Evolutionary conservation across 2,888 invertebrate genomes (phyloP), one percentile per base, ranked within the genome.

Genomic region (Graphium colonna): DNA sequence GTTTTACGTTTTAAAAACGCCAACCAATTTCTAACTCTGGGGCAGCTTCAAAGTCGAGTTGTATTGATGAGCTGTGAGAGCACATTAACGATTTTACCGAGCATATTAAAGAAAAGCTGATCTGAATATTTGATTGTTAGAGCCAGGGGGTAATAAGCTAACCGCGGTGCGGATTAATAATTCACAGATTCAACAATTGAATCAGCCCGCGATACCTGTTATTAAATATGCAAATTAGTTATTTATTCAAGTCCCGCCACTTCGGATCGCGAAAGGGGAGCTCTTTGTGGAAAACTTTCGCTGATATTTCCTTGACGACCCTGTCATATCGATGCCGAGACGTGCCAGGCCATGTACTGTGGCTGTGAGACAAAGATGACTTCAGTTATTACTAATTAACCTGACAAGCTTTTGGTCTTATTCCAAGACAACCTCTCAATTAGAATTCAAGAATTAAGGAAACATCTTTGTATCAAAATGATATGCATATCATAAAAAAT

Each of bases 191-290:
- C 64, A 73, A 79, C 85, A 84, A 85, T 83, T 82, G 80, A 81
- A 84, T 77, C 75, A 59, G 64, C 72, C 59, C 74, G 68, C 75
- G 77, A 82, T 81, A 84, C 82, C 80, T 81, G 85, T 80, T 82
- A 85, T 85, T 85, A 87, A 82, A 82, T 80, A 87, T 87, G 84
- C 69, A 87, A 86, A 87, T 86, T 67, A 82, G 78, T 87, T 84
- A 87, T 87, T 86, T 87, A 86, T 86, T 85, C 82, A 85, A 82
- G 71, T 69, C 74, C 67, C 67, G 65, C 60, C 64, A 64, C 65
- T 66, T 66, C 68, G 62, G 62, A 67, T 71, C 65, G 62, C 63
- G 60, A 69, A 71, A 69, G 77, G 76, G 81, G 71, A 69, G 59
- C 49, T 59, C 64, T 64, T 67, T 71, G 63, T 59, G 61, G 36